These are phyloP conservation scores for Rhombomys opimus DNA, from an alignment of 2,113 vertebrate genomes.

Conservation along the genomic window DNA sequence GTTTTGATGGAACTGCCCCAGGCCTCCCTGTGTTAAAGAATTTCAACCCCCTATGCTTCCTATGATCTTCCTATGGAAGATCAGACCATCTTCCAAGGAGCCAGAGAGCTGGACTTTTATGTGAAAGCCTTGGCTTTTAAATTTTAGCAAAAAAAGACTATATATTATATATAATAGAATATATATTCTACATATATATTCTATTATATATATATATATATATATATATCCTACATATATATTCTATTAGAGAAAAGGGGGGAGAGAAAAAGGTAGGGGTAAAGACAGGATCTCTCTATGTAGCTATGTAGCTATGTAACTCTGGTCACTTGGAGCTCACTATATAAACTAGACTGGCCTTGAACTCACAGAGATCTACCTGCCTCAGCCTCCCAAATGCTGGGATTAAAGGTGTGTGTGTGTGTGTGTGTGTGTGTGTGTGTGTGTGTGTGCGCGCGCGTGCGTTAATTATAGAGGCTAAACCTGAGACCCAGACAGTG, in stretches of 20 bases:
- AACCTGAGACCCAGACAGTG: not conserved
- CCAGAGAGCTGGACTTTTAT: not conserved
- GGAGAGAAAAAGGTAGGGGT: not conserved
- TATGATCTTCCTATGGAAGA: no score
- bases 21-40: fast-evolving
- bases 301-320: not conserved
- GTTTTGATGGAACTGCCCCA: not conserved
- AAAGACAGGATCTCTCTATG: not conserved
- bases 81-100: slow-evolving; percentile 24
- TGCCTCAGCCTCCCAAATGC: not conserved
- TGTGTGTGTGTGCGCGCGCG: fast-evolving
- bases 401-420: not conserved
- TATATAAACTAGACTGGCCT: not conserved
- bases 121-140: slow-evolving; percentile 32
- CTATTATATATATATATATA: no score
- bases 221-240: no score
- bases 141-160: not conserved
- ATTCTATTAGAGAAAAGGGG: no score
- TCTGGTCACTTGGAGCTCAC: not conserved
- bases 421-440: not conserved
- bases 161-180: no score
- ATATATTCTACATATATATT: no score
- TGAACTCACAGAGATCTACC: not conserved
- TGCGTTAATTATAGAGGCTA: no score
- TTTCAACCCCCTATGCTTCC: not conserved